Conservation (phyloP, 2,113 vertebrate genomes). For the Channa maculata region DNA sequence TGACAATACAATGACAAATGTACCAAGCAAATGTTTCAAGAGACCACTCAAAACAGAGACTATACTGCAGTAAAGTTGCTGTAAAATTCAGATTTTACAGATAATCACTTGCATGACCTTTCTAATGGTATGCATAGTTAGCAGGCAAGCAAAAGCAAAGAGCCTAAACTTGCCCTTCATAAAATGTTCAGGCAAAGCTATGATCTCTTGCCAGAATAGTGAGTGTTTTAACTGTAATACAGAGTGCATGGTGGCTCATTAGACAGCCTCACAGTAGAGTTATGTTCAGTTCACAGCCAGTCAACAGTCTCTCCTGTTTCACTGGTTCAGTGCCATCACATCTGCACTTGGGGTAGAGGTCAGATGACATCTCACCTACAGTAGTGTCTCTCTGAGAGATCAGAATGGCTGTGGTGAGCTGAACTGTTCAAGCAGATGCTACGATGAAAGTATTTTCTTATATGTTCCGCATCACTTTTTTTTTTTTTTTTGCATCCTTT, state of each 20-base stretch:
- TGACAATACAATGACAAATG: slow-evolving; percentile 53
- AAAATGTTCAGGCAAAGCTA: slow-evolving; percentile 49
- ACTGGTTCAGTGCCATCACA: slow-evolving; percentile 59
- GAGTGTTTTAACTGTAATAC: slow-evolving; percentile 42
- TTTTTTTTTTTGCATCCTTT: too few relatives aligned
- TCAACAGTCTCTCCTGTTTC: slow-evolving; percentile 64
- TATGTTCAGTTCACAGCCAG: slow-evolving; percentile 63
- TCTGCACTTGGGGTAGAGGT: slow-evolving; percentile 59
- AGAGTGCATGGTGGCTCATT: slow-evolving; percentile 52
- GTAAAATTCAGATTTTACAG: slow-evolving; percentile 1
- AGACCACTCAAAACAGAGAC: slow-evolving; percentile 9
- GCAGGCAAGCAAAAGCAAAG: slow-evolving; percentile 36
- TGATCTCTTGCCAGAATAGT: slow-evolving; percentile 48
- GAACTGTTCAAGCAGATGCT: slow-evolving; percentile 16
- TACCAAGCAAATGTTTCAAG: slow-evolving; percentile 24
- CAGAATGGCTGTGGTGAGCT: slow-evolving; percentile 31
- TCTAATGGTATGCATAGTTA: slow-evolving; percentile 11
- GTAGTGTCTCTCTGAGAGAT: slow-evolving; percentile 42
- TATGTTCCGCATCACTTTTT: neutral
- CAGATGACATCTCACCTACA: slow-evolving; percentile 64
- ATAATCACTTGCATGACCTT: slow-evolving; percentile 13
- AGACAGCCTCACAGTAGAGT: slow-evolving; percentile 59
- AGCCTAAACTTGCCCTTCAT: slow-evolving; percentile 51
- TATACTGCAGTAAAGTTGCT: slow-evolving; percentile 3
- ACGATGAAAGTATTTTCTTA: too few relatives aligned